These are phyloP conservation scores for Brachypteracias leptosomus DNA, from an alignment of 2,113 vertebrate species.

Conservation along the genomic window DNA sequence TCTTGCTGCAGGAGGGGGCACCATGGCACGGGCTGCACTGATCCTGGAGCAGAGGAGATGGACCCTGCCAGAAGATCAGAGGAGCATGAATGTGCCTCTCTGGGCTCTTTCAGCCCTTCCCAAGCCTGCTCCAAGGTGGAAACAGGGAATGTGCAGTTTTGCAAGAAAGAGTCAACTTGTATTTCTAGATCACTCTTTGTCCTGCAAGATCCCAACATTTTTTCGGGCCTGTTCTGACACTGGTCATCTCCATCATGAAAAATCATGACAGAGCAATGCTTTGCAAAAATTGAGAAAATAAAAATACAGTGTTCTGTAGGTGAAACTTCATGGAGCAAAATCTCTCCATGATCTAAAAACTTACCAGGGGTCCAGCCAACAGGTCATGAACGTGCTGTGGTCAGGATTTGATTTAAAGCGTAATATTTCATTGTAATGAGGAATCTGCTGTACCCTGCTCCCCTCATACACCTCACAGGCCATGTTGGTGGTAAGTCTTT, in stretches of 20 bases:
- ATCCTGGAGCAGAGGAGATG: background rate
- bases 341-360: background rate
- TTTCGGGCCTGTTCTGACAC: background rate
- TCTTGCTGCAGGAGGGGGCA: background rate
- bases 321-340: background rate
- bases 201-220: background rate
- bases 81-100: rapidly evolving
- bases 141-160: background rate
- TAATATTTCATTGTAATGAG: background rate
- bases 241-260: background rate
- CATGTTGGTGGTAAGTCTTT: background rate
- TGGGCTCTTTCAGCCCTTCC: background rate
- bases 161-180: background rate
- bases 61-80: background rate
- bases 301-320: background rate
- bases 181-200: background rate
- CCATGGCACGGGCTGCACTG: background rate
- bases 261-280: rapidly evolving
- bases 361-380: too few species aligned
- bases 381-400: background rate
- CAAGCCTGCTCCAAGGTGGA: background rate
- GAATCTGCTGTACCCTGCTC: background rate
- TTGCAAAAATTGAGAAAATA: background rate
- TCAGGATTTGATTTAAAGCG: background rate
- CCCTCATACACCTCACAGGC: background rate